A percentile compares a stretch with the other conserved stretches of the same genome.
Conservation (phyloP, 2,797 vertebrate genomes). For the Phataginus tricuspis region DNA sequence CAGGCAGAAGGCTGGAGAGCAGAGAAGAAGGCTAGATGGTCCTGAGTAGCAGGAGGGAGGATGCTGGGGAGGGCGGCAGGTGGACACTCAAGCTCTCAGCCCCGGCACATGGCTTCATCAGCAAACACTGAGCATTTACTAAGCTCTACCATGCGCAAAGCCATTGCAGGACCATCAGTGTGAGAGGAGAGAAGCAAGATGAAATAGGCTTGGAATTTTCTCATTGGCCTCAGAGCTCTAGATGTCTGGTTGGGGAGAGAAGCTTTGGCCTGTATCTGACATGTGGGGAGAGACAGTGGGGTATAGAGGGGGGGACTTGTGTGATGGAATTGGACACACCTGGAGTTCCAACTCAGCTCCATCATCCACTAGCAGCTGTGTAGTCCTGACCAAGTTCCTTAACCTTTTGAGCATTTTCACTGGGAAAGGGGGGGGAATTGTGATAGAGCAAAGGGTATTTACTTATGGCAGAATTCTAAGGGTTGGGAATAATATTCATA, state of each 20-base stretch:
- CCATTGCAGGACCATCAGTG: background rate
- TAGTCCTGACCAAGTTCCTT: background rate
- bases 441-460: background rate
- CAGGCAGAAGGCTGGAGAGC: background rate
- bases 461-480: background rate
- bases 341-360: background rate
- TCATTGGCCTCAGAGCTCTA: background rate
- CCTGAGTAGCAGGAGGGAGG: fast-evolving
- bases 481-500: background rate
- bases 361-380: no score
- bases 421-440: background rate
- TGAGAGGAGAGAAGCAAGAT: background rate
- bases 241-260: background rate
- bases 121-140: background rate
- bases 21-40: background rate
- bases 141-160: background rate
- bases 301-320: fast-evolving
- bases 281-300: background rate
- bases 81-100: background rate
- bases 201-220: background rate
- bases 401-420: constrained; percentile 15
- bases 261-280: background rate
- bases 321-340: background rate
- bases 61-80: no score
- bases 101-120: background rate